These are phyloP conservation scores for Tympanoctomys barrerae DNA, from an alignment of 2,797 vertebrate species.

Conservation along the genomic window DNA sequence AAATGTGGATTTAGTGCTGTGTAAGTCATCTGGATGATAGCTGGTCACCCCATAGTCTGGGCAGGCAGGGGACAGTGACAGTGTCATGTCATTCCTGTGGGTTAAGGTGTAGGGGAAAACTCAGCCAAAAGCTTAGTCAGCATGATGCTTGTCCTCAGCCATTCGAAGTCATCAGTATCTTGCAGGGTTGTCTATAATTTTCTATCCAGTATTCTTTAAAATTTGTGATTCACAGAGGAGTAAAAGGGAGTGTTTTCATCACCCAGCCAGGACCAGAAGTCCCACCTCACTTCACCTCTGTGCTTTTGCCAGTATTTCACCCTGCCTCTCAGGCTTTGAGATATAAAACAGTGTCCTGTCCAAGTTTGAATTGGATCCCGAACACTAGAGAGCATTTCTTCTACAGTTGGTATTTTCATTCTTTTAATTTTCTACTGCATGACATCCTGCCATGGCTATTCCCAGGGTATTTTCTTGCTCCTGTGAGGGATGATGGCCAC, in stretches of 20 bases:
- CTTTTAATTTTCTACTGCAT: not conserved
- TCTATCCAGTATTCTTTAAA: not conserved
- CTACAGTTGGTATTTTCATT: not conserved
- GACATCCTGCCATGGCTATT: not conserved
- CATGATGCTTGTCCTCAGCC: not conserved
- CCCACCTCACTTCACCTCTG: not conserved
- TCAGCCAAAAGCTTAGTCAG: not conserved
- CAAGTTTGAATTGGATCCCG: constrained; percentile 14
- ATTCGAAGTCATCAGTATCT: accelerated
- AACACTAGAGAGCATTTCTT: not conserved
- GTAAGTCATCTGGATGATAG: not conserved
- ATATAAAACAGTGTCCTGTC: constrained; percentile 2
- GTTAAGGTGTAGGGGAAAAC: not conserved
- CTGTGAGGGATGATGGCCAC: not conserved
- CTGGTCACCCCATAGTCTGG: not conserved
- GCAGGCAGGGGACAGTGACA: not conserved
- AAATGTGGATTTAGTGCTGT: not conserved
- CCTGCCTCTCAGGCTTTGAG: not conserved
- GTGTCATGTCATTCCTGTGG: not conserved
- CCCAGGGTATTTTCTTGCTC: not conserved
- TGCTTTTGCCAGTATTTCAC: not conserved
- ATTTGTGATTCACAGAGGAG: not conserved
- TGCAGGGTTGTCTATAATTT: not conserved
- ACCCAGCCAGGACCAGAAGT: not conserved
- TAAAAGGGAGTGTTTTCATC: not conserved